phyloP scores from a whole-genome alignment of 1,140 invertebrate species.

The Bradysia coprophila region DNA sequence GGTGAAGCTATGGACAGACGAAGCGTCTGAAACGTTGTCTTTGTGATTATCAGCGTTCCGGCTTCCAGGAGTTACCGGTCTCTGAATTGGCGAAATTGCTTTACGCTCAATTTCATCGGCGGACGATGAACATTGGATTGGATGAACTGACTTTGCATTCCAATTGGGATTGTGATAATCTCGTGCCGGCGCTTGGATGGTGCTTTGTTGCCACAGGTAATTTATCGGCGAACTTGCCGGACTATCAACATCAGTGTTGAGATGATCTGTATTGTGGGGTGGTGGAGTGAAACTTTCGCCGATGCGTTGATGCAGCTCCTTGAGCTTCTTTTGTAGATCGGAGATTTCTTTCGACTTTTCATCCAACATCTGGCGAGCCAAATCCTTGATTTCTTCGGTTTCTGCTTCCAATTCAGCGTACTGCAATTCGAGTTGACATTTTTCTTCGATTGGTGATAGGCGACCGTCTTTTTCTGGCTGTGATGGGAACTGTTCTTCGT shows the following conservation, averaged over 20 bases:
- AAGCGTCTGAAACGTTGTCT: neutral
- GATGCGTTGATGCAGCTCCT: constrained; percentile 16
- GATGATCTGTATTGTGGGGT: neutral
- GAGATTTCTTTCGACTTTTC: constrained; percentile 32
- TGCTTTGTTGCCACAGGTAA: constrained; percentile 26
- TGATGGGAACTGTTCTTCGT: constrained; percentile 52
- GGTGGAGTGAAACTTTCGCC: neutral
- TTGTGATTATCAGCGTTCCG: neutral
- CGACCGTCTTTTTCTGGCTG: constrained; percentile 27
- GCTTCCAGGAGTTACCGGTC: constrained; percentile 12
- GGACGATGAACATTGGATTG: neutral
- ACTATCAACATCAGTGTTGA: constrained; percentile 6
- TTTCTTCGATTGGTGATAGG: constrained; percentile 59
- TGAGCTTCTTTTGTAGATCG: constrained; percentile 29
- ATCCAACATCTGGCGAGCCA: constrained; percentile 15
- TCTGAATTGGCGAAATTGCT: constrained; percentile 18
- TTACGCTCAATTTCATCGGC: neutral
- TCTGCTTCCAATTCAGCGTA: constrained; percentile 53
- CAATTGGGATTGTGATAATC: constrained; percentile 15
- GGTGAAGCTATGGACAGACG: constrained; percentile 20
- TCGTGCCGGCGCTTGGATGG: constrained; percentile 21
- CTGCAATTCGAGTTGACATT: constrained; percentile 48
- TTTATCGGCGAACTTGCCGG: constrained; percentile 25
- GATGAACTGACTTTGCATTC: neutral
- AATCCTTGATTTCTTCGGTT: constrained; percentile 30